Evolutionary conservation across 2,113 vertebrate species (phyloP), one percentile per base, ranked within the genome.

Genomic region (Amazona vittata): DNA sequence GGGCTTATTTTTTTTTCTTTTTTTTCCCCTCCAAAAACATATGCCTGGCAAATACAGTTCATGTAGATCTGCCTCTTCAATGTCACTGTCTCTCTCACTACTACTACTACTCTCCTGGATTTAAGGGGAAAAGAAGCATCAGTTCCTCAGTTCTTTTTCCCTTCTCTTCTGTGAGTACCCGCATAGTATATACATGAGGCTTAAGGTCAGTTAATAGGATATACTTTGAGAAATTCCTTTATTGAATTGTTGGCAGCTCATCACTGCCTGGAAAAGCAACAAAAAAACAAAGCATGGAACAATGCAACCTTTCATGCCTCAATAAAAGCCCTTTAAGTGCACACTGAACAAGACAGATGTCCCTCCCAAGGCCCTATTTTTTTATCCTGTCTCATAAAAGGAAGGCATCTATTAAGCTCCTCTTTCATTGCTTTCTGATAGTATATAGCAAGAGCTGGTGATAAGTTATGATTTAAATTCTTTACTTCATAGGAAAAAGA

Each of bases 241-340:
- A 84, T 16, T 90, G 62, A 95, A 93, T 35, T 89, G 89, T 74
- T 97, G 96, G 94, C 89, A 94, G 69, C 31, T 90, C 67, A 93
- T 92, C 86, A 89, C 52, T 92, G 89, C 55, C 63, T 80, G 52
- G 69, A 69, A 50, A 91, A 90, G 89, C 50, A 95, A 80, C 57
- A 70, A 90, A 92, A 94, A 96, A 82, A 94, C 93, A 91, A 96
- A 96, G 68, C 88, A 82, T 39, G 31, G 60, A 95, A 91, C 55
- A 94, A 85, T 1, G 0, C 74, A 94, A 95, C 70, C 52, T 95
- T 96, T 96, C 91, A 95, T 86, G 90, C 71, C 80, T 76, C 81
- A 91, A 90, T 93, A 89, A 94, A 96, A 96, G 69, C 68, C 74
- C 68, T 87, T 76, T 79, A 95, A 96, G 93, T 50, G 53, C 76